Evolutionary conservation across 2,888 invertebrate species (phyloP).

Genomic region (Sphecodes monilicornis): DNA sequence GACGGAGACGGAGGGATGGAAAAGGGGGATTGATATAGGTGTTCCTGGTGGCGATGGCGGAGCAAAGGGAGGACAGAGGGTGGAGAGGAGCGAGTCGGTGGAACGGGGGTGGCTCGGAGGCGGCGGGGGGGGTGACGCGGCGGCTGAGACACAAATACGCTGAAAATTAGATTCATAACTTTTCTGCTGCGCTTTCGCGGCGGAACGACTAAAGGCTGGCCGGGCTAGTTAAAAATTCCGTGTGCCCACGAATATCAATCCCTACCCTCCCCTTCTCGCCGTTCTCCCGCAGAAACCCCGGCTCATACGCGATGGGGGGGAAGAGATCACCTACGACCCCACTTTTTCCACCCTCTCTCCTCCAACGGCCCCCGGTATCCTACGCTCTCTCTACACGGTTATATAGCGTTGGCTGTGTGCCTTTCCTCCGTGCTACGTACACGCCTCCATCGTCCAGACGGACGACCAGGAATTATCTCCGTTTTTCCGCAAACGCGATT

Average conservation of each 20-base stretch:
- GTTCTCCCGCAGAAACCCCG: constrained; percentile 20
- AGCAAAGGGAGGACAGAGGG: constrained; percentile 46
- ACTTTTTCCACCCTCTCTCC: constrained; percentile 52
- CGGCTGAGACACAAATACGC: constrained; percentile 78
- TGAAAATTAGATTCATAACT: constrained; percentile 84
- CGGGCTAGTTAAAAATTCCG: constrained; percentile 83
- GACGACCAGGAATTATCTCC: constrained; percentile 79
- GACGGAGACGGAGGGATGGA: constrained; percentile 31
- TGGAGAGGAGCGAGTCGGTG: background rate
- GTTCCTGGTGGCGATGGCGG: constrained; percentile 63
- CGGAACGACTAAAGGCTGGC: constrained; percentile 75
- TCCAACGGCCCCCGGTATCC: background rate
- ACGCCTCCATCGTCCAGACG: constrained; percentile 76
- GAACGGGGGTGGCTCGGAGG: constrained; percentile 34
- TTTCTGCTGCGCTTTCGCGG: constrained; percentile 81
- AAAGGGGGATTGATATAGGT: constrained; percentile 61
- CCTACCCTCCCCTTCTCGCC: constrained; percentile 61
- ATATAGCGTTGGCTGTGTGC: constrained; percentile 42
- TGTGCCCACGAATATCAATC: constrained; percentile 82
- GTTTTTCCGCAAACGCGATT: constrained; percentile 83
- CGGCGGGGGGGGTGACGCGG: constrained; percentile 49
- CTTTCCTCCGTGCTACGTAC: constrained; percentile 68
- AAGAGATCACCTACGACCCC: constrained; percentile 54
- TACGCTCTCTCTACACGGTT: constrained; percentile 14
- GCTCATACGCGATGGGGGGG: constrained; percentile 33